Evolutionary conservation across 2,888 invertebrate genomes (phyloP).

Genomic region (Malthinus flaveolus): DNA sequence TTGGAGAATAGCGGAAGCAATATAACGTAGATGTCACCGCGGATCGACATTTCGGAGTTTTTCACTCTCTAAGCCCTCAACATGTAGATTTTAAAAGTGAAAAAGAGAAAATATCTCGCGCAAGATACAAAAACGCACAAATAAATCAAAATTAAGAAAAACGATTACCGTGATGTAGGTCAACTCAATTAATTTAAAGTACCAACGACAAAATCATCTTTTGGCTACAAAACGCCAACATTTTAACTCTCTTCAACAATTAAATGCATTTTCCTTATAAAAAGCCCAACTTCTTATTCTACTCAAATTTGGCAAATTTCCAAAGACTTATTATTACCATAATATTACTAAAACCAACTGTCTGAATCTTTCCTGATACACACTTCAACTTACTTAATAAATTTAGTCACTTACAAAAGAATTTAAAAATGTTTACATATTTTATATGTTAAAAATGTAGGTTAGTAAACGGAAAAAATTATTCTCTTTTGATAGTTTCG

Average conservation of each 20-base stretch:
- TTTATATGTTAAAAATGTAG: too few species aligned
- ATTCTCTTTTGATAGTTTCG: too few species aligned
- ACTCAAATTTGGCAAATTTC: conserved; percentile 17
- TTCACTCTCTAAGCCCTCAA: conserved; percentile 15
- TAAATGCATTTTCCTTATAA: conserved; percentile 2
- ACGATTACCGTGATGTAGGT: neutral
- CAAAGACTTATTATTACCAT: conserved; percentile 42
- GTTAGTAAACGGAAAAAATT: too few species aligned
- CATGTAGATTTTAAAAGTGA: neutral
- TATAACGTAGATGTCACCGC: conserved; percentile 42
- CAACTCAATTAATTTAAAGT: neutral
- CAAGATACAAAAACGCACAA: too few species aligned
- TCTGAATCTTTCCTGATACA: conserved; percentile 36
- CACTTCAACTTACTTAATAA: conserved; percentile 31
- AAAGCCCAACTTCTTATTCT: neutral
- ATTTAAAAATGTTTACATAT: too few species aligned
- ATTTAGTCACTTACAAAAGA: neutral
- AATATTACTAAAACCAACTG: conserved; percentile 44
- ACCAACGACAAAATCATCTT: neutral
- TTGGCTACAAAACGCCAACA: neutral
- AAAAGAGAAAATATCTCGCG: too few species aligned
- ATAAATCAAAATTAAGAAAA: neutral
- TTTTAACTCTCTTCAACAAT: conserved; percentile 1
- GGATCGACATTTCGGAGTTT: conserved; percentile 22
- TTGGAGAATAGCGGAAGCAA: conserved; percentile 44